Base-by-base conservation (phyloP, 2,113 vertebrate species). In the Pomatorhinus ruficollis region DNA sequence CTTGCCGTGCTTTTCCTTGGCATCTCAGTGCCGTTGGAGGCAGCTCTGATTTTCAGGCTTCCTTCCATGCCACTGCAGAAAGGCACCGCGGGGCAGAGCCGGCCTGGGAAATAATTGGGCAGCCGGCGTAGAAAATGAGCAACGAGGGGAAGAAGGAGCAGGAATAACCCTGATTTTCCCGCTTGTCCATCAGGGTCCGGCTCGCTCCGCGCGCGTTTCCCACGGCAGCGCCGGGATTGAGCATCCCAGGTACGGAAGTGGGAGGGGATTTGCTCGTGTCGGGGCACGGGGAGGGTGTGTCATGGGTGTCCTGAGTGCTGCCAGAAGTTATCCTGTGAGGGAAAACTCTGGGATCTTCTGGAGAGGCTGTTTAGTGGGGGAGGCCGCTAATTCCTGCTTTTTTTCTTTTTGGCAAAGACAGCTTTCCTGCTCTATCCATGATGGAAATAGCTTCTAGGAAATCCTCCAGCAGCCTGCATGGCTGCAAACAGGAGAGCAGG, bases 181-280 rank as follows among this genome's bases (percentile, higher is more conserved):
- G 57, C 59, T 53, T 22, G 47, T 28, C 35, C 2, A 0, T 28
- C 35, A 23, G 27, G 0, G 19, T 3, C 53, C 1, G 0, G 24
- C 77, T 81, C 5, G 0, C 57, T 72, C 66, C 12, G 39, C 0
- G 3, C 0, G 0, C 1, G 4, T 12, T 37, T 37, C 83, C 3
- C 2, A 6, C 11, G 0, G 3, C 4, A 3, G 53, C 1, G 0
- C 45, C 17, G 70, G 65, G 28, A 30, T 11, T 65, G 30, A 52
- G 54, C 47, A 6, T 6, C 59, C 81, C 6, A 2, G 80, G 42
- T 20, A 56, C 0, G 19, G 44, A 9, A 20, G 14, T 33, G 71
- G 1, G 53, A 11, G 31, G 87, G 68, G 90, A 33, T 2, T 4
- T 2, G 70, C 25, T 81, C 4, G 0, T 2, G 5, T 1, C 9